A percentile compares a stretch with the other conserved stretches of the same genome.
Conservation (phyloP, 2,113 vertebrate species). For the Nymphicus hollandicus region DNA sequence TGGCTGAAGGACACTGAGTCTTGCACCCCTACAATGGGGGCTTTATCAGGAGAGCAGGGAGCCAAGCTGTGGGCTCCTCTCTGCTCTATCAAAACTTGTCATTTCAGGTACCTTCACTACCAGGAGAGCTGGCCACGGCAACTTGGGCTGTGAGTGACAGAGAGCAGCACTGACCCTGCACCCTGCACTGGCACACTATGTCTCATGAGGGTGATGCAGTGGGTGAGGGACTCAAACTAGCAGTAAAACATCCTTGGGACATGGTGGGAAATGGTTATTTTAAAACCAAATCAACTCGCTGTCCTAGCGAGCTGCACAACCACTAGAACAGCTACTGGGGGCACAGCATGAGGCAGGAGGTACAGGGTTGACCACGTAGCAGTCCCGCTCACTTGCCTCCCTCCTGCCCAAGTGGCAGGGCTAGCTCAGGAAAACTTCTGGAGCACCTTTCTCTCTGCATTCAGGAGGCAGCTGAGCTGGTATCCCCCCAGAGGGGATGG, state of each 20-base stretch:
- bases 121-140: not conserved
- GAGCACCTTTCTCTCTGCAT: not conserved
- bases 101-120: not conserved
- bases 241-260: not conserved
- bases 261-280: not conserved
- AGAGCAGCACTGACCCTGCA: fast-evolving
- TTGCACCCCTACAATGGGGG: not conserved
- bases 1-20: not conserved
- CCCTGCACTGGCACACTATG: fast-evolving
- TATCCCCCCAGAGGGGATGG: not conserved
- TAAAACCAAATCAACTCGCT: not conserved
- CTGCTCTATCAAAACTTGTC: fast-evolving
- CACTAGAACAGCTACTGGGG: fast-evolving
- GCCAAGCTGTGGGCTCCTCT: not conserved
- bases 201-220: fast-evolving
- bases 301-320: fast-evolving
- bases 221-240: not conserved
- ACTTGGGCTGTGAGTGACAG: fast-evolving
- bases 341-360: fast-evolving
- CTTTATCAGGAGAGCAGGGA: not conserved
- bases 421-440: not conserved
- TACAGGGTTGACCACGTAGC: fast-evolving
- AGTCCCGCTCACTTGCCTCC: fast-evolving
- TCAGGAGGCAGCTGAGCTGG: not conserved
- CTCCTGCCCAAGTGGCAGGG: fast-evolving